phyloP scores from a whole-genome alignment of 23 tunicate genomes.

The Phallusia fumigata region DNA sequence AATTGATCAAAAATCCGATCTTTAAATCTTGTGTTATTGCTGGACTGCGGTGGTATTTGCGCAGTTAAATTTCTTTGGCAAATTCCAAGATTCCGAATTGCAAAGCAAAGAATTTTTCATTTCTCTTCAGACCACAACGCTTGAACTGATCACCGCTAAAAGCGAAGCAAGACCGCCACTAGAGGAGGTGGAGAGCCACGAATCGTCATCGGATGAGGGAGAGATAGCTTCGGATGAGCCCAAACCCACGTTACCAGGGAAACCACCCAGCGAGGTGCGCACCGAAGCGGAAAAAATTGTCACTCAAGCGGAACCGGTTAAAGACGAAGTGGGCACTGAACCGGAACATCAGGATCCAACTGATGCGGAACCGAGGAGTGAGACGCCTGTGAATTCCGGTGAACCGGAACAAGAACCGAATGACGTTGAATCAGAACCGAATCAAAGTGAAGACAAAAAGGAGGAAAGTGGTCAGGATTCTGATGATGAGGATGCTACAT shows the following conservation, averaged over 20 bases:
- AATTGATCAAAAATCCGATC: no score
- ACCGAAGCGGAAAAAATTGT: neutral
- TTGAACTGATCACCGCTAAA: neutral
- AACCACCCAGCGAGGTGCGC: neutral
- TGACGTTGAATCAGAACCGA: neutral
- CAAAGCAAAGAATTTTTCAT: neutral
- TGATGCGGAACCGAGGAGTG: neutral
- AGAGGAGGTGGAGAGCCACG: neutral
- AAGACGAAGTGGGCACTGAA: no score
- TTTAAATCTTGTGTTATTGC: no score
- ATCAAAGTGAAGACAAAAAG: no score
- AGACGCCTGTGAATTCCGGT: no score
- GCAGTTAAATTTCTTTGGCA: neutral
- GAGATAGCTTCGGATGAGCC: neutral
- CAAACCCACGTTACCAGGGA: neutral
- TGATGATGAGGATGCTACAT: no score
- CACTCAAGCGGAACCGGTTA: neutral
- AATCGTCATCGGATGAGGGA: constrained; percentile 1
- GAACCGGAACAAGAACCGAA: neutral
- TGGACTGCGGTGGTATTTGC: no score
- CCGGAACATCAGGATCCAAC: no score
- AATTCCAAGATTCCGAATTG: neutral
- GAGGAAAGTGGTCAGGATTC: no score
- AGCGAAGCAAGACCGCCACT: neutral
- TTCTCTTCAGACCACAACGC: neutral